Conservation (phyloP, 2,113 vertebrate species). For the Brachyistius frenatus region DNA sequence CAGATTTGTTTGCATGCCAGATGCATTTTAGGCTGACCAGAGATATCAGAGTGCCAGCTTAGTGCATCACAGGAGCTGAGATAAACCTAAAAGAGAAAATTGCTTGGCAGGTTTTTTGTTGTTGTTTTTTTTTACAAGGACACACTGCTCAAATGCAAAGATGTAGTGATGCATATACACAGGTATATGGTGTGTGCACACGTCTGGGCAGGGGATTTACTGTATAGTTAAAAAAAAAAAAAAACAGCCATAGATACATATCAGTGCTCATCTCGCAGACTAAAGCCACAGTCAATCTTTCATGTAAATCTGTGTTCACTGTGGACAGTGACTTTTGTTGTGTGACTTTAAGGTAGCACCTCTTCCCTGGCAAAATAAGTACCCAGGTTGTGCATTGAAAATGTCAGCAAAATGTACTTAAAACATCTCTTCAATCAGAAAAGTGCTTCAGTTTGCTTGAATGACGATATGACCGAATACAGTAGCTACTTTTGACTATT, state of each 20-base stretch:
- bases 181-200: neutral
- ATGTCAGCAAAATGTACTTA: neutral
- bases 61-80: slow-evolving; percentile 15
- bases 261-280: neutral
- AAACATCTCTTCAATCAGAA: neutral
- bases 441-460: neutral
- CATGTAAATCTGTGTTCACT: slow-evolving; percentile 17
- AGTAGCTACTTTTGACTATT: neutral
- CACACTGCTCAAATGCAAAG: slow-evolving; percentile 5
- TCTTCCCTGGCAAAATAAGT: slow-evolving; percentile 9
- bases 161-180: neutral
- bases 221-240: neutral
- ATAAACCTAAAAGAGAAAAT: slow-evolving; percentile 55
- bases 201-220: neutral
- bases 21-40: slow-evolving; percentile 8
- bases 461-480: neutral
- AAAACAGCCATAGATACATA: slow-evolving; percentile 6
- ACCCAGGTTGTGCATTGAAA: neutral
- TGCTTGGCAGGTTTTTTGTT: slow-evolving; percentile 7
- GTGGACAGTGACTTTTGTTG: slow-evolving; percentile 9
- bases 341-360: neutral
- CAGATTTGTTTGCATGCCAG: slow-evolving; percentile 26
- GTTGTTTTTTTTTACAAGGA: slow-evolving; percentile 17
- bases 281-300: neutral
- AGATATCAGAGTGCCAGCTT: slow-evolving; percentile 26